Conservation (phyloP, 2,888 invertebrate genomes). For the Drosophila nr. medialis region DNA sequence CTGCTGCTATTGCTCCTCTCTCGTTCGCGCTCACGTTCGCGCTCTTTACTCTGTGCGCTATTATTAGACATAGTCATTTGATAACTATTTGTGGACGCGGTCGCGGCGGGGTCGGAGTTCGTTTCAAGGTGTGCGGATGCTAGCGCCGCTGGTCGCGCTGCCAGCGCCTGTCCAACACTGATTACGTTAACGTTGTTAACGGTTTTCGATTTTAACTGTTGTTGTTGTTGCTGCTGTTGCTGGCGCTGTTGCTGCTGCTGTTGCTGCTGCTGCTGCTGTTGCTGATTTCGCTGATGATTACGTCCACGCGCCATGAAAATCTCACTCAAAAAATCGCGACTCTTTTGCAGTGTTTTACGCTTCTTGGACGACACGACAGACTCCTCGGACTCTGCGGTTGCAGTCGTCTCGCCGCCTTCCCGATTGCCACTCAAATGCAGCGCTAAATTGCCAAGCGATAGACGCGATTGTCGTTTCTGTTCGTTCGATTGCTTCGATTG, state of each 20-base stretch:
- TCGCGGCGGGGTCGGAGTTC: constrained; percentile 80
- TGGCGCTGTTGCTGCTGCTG: constrained; percentile 68
- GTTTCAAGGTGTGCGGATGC: constrained; percentile 81
- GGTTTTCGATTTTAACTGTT: constrained; percentile 41
- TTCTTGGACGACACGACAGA: constrained; percentile 42
- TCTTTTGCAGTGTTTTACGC: constrained; percentile 77
- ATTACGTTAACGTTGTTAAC: constrained; percentile 55
- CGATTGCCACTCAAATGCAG: constrained; percentile 38
- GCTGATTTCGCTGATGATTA: constrained; percentile 82
- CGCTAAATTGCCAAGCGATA: constrained; percentile 67
- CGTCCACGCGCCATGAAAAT: constrained; percentile 85
- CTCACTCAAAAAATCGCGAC: constrained; percentile 81
- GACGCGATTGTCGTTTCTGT: constrained; percentile 73
- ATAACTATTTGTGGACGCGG: constrained; percentile 80
- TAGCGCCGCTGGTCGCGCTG: constrained; percentile 41
- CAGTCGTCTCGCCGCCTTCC: constrained; percentile 11
- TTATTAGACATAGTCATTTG: constrained; percentile 84
- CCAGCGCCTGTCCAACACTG: constrained; percentile 44
- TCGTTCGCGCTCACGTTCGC: constrained; percentile 8
- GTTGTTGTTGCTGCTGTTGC: constrained; percentile 15
- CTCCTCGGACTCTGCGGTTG: constrained; percentile 15
- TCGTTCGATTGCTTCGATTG: constrained; percentile 57
- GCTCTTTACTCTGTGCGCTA: constrained; percentile 69
- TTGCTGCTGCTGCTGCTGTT: constrained; percentile 76
- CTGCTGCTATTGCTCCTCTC: constrained; percentile 24